Evolutionary conservation across 2,797 vertebrate species (phyloP), one percentile per base, ranked within the genome.

Genomic region (Xerus rutilus): DNA sequence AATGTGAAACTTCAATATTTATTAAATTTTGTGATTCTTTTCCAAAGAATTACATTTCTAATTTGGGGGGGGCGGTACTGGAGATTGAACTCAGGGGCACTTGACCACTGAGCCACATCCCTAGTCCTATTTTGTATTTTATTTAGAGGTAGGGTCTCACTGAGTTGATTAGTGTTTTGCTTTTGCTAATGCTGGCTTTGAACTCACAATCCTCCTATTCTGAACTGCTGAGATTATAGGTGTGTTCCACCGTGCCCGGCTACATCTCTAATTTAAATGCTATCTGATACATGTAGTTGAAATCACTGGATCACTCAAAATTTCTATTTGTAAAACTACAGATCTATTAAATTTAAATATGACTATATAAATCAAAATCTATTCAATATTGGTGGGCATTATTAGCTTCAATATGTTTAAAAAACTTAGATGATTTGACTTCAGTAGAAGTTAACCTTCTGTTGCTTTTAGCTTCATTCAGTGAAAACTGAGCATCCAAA

Each of bases 311-410:
- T 39, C 43, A 96, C 23, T 70, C 57, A 52, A 74, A 30, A 73
- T 72, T 93, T 95, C 77, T 95, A 0, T 45, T 59, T 91, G 17
- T 69, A 87, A 93, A 89, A 30, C 10, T 84, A 57, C 11, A 72
- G 23, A n/a, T 82, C 45, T 32, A 15, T 87, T 13, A 91, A 74
- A 95, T 92, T 86, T 72, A 96, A 93, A 74, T 91, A 32, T 90
- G 73, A 69, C 3, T 64, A 12, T 9, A 90, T 30, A 79, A 84
- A 59, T 77, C 39, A 73, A 96, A 72, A 59, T 76, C 20, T 54
- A 3, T 57, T 83, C 57, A 77, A 49, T 65, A 65, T 15, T 69
- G 67, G n/a, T 67, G n/a, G 52, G 2, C 39, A 93, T 70, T 81
- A 81, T 30, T 93, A 10, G 28, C 2, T 70, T 91, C 52, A 78